Conservation (phyloP, 2,888 invertebrate genomes). For the Chromoteleia sp. region DNA sequence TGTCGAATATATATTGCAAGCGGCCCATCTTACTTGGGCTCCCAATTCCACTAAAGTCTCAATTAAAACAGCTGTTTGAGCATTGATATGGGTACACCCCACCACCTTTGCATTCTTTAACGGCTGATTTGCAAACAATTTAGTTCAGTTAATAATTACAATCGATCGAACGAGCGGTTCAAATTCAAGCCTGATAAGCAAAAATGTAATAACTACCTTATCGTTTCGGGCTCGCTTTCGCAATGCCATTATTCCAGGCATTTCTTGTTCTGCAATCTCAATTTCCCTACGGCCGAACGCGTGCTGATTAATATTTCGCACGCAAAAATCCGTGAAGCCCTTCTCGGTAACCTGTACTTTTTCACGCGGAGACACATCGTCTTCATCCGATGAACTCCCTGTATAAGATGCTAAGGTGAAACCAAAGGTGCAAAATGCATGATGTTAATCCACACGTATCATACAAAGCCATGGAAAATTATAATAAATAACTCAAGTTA, state of each 20-base stretch:
- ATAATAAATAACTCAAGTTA: slow-evolving; percentile 48
- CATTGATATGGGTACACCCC: slow-evolving; percentile 99
- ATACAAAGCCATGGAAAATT: slow-evolving; percentile 58
- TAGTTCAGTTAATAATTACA: not conserved
- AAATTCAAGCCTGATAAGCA: too few species aligned
- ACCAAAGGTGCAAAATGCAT: slow-evolving; percentile 74
- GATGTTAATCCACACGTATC: slow-evolving; percentile 75
- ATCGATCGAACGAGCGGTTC: too few species aligned
- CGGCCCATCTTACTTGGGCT: slow-evolving; percentile 97
- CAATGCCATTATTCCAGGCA: slow-evolving; percentile 98
- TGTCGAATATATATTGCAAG: slow-evolving; percentile 99
- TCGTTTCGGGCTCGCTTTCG: slow-evolving; percentile 96
- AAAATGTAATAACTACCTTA: too few species aligned
- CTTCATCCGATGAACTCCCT: slow-evolving; percentile 96
- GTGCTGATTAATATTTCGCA: slow-evolving; percentile 96
- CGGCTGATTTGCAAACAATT: slow-evolving; percentile 85
- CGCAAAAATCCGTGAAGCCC: slow-evolving; percentile 96
- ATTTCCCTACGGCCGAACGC: slow-evolving; percentile 98
- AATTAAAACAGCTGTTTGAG: slow-evolving; percentile 97
- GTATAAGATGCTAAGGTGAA: slow-evolving; percentile 86
- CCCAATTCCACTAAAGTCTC: slow-evolving; percentile 95
- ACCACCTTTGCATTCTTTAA: slow-evolving; percentile 98
- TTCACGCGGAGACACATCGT: slow-evolving; percentile 96
- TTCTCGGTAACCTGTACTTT: slow-evolving; percentile 95
- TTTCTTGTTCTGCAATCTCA: slow-evolving; percentile 99